phyloP scores from a whole-genome alignment of 2,113 vertebrate genomes.

The Campylomormyrus numenius region DNA sequence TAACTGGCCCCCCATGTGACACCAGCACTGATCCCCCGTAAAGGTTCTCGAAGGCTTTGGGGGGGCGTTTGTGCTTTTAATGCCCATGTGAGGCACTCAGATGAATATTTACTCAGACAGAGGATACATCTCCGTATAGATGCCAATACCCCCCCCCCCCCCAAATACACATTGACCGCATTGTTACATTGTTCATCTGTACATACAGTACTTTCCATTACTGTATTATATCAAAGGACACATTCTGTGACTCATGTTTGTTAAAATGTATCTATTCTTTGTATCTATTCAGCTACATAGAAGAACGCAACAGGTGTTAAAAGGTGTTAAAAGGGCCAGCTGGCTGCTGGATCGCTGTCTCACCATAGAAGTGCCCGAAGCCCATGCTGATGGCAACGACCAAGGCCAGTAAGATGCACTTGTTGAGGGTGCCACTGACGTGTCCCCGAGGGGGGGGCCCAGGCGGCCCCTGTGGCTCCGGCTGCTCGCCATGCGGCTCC shows the following conservation, averaged over 20 bases:
- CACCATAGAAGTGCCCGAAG: conserved; percentile 85
- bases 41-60: background rate
- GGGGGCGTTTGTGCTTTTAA: background rate
- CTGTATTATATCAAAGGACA: background rate
- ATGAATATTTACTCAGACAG: background rate
- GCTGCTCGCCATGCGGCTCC: conserved; percentile 3
- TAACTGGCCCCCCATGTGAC: background rate
- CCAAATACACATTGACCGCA: background rate
- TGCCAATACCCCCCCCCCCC: background rate
- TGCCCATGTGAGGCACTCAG: background rate
- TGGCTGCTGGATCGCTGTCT: conserved; percentile 25
- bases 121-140: background rate
- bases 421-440: conserved; percentile 66
- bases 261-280: background rate
- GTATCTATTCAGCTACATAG: background rate
- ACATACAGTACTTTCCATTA: background rate
- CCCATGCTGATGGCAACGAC: conserved; percentile 83
- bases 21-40: background rate
- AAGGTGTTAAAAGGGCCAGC: background rate
- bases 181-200: background rate
- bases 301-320: background rate
- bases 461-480: conserved; percentile 23
- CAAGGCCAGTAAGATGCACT: conserved; percentile 74
- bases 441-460: conserved; percentile 22
- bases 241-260: background rate